phyloP scores from a whole-genome alignment of 2,113 vertebrate species.

The Cardinalis cardinalis region DNA sequence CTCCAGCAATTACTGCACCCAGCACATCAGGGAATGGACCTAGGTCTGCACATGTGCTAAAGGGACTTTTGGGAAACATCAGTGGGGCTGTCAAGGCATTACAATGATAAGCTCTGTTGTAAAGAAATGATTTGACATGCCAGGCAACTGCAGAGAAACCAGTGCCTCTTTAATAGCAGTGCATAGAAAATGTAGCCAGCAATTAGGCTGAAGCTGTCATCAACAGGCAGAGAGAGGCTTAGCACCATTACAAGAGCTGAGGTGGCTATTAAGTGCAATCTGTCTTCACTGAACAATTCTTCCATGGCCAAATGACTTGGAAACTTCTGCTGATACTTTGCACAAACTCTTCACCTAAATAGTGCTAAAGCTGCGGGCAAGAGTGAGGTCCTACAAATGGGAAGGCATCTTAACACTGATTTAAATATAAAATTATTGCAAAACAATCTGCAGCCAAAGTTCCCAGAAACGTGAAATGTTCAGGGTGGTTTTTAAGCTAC shows the following conservation, averaged over 20 bases:
- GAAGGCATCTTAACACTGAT: background rate
- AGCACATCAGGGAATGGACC: constrained; percentile 39
- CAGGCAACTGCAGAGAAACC: constrained; percentile 61
- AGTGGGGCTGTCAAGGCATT: background rate
- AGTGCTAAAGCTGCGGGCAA: background rate
- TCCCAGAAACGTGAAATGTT: background rate
- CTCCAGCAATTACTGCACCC: constrained; percentile 24
- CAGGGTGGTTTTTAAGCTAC: background rate
- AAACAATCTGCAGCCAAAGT: background rate
- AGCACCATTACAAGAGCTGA: constrained; percentile 38
- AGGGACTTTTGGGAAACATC: constrained; percentile 63
- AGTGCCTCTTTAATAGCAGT: constrained; percentile 35
- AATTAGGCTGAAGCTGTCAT: constrained; percentile 59
- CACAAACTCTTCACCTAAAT: background rate
- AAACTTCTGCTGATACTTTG: background rate
- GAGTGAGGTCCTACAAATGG: background rate
- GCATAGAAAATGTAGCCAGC: constrained; percentile 15
- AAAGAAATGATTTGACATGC: constrained; percentile 62
- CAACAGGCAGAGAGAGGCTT: constrained; percentile 41
- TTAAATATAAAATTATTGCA: background rate
- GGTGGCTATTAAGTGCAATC: constrained; percentile 37
- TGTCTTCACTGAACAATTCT: constrained; percentile 1
- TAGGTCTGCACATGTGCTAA: constrained; percentile 55
- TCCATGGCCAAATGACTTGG: background rate
- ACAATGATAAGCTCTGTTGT: constrained; percentile 70